Evolutionary conservation across 2,888 invertebrate genomes (phyloP).

Genomic region (Eupithecia centaureata): DNA sequence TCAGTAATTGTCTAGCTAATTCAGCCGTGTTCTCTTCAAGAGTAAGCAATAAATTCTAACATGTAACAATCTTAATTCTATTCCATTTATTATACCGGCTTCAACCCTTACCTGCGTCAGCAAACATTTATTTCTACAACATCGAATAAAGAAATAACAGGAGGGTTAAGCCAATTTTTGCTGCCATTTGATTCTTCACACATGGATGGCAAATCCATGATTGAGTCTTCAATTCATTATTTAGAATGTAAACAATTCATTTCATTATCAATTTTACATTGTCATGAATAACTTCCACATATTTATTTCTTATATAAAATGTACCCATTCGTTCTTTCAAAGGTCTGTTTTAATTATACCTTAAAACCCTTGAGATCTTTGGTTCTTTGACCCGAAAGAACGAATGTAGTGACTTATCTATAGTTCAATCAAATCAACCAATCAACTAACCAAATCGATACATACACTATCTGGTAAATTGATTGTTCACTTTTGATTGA

Average conservation of each 20-base stretch:
- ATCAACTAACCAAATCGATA: background rate
- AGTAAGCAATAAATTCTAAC: constrained; percentile 20
- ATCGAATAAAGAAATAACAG: background rate
- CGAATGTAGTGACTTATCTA: background rate
- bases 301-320: background rate
- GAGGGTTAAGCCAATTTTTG: background rate
- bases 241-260: background rate
- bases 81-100: constrained; percentile 18
- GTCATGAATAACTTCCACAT: background rate
- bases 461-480: background rate
- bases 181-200: constrained; percentile 10
- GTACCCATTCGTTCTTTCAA: background rate
- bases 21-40: constrained; percentile 23
- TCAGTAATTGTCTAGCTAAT: constrained; percentile 37
- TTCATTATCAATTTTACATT: background rate
- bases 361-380: background rate
- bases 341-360: background rate
- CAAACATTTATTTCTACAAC: background rate
- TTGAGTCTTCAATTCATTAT: background rate
- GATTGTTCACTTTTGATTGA: background rate
- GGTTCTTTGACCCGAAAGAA: background rate
- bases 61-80: constrained; percentile 16
- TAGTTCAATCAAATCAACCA: background rate
- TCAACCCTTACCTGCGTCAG: constrained; percentile 14
- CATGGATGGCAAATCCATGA: background rate